These are phyloP conservation scores for Clivina fossor DNA, from an alignment of 2,888 invertebrate species.

Conservation along the genomic window DNA sequence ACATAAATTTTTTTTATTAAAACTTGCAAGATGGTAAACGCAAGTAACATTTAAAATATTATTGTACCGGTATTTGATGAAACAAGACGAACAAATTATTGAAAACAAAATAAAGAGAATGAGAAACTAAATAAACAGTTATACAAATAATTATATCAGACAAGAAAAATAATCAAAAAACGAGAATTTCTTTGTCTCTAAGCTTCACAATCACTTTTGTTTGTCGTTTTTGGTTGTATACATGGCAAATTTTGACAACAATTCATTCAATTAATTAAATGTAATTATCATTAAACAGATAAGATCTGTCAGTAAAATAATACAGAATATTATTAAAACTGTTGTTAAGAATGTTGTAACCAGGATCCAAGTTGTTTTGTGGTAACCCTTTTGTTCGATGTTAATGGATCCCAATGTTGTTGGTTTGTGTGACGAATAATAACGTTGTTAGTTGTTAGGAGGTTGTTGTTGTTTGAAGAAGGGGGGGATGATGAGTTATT, in stretches of 20 bases:
- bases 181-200: conserved; percentile 2
- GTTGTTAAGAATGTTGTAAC: conserved; percentile 4
- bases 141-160: conserved; percentile 8
- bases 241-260: conserved; percentile 17
- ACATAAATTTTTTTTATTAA: conserved; percentile 27
- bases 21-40: conserved; percentile 17
- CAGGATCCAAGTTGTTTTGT: neutral
- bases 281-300: conserved; percentile 1
- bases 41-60: conserved; percentile 18
- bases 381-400: too few species aligned
- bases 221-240: conserved; percentile 17
- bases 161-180: too few species aligned
- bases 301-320: conserved; percentile 1
- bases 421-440: conserved; percentile 2
- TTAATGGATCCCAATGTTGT: neutral
- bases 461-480: neutral
- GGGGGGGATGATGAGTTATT: conserved; percentile 34
- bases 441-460: neutral
- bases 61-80: conserved; percentile 5
- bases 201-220: conserved; percentile 4
- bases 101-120: neutral
- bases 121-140: conserved; percentile 6
- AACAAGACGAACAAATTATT: neutral
- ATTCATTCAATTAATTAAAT: neutral
- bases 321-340: conserved; percentile 5